phyloP scores from a whole-genome alignment of 2,113 vertebrate species.

The Gadus macrocephalus region DNA sequence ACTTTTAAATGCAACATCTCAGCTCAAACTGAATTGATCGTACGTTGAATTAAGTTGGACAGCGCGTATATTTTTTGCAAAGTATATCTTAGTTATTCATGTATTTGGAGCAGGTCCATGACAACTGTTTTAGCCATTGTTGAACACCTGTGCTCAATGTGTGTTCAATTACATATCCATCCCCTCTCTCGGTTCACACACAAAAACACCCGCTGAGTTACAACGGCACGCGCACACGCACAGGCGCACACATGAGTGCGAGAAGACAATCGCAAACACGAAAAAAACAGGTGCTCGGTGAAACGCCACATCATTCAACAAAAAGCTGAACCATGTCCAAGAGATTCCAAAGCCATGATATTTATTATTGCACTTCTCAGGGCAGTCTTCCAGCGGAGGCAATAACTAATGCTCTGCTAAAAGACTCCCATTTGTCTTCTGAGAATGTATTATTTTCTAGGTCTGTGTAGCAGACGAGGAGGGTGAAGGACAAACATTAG shows the following conservation, averaged over 20 bases:
- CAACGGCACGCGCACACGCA: neutral
- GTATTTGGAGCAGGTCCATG: slow-evolving; percentile 25
- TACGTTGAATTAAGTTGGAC: slow-evolving; percentile 1
- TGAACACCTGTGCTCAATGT: neutral
- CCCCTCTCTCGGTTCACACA: neutral
- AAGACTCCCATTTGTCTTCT: neutral
- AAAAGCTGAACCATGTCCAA: slow-evolving; percentile 5
- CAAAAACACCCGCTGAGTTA: slow-evolving; percentile 16
- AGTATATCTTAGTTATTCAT: slow-evolving; percentile 21
- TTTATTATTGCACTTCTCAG: slow-evolving; percentile 9
- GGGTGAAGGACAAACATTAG: too few species aligned
- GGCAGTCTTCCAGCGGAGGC: slow-evolving; percentile 13
- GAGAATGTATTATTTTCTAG: neutral
- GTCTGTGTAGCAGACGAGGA: neutral
- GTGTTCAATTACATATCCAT: neutral
- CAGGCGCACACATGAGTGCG: neutral
- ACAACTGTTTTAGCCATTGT: slow-evolving; percentile 31
- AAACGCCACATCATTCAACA: neutral
- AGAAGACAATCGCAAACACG: neutral
- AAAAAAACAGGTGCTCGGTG: too few species aligned
- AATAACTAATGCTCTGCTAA: neutral
- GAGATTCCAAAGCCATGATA: slow-evolving; percentile 25
- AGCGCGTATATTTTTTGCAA: slow-evolving; percentile 17
- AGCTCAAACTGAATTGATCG: slow-evolving; percentile 6
- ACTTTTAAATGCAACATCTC: slow-evolving; percentile 13